Conservation (phyloP, 1,140 invertebrate species). For the Bombyx mandarina region DNA sequence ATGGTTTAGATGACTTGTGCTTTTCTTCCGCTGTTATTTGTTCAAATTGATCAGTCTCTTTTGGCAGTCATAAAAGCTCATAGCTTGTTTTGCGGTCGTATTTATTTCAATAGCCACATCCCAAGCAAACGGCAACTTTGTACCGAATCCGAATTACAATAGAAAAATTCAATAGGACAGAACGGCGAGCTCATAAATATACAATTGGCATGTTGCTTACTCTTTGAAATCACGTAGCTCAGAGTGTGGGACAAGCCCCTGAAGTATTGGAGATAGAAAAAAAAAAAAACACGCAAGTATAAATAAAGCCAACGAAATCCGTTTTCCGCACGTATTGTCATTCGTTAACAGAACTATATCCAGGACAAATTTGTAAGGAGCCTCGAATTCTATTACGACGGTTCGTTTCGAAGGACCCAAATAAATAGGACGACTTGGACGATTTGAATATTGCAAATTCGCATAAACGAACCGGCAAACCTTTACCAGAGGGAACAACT, state of each 20-base stretch:
- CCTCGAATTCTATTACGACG: constrained; percentile 1
- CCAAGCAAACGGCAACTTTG: no score
- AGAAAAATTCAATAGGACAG: constrained; percentile 43
- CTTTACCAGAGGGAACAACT: constrained; percentile 35
- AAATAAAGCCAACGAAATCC: constrained; percentile 17
- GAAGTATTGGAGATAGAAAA: background rate
- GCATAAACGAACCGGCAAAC: constrained; percentile 59
- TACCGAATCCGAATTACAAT: constrained; percentile 29
- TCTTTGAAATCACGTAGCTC: constrained; percentile 52
- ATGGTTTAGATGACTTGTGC: no score
- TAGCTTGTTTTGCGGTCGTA: no score
- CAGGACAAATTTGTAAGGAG: no score
- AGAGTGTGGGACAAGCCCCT: constrained; percentile 21
- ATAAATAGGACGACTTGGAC: constrained; percentile 30
- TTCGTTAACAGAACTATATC: constrained; percentile 12
- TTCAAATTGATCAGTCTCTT: no score
- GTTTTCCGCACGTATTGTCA: constrained; percentile 57
- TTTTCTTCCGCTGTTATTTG: no score
- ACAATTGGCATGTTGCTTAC: constrained; percentile 60
- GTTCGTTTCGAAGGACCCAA: constrained; percentile 49
- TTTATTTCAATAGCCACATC: no score
- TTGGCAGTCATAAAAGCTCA: no score
- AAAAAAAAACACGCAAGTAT: constrained; percentile 33
- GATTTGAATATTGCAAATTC: constrained; percentile 54
- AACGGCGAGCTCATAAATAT: constrained; percentile 66